Evolutionary conservation across 2,888 invertebrate species (phyloP), one percentile per base, ranked within the genome.

Genomic region (Odontomyia ornata): DNA sequence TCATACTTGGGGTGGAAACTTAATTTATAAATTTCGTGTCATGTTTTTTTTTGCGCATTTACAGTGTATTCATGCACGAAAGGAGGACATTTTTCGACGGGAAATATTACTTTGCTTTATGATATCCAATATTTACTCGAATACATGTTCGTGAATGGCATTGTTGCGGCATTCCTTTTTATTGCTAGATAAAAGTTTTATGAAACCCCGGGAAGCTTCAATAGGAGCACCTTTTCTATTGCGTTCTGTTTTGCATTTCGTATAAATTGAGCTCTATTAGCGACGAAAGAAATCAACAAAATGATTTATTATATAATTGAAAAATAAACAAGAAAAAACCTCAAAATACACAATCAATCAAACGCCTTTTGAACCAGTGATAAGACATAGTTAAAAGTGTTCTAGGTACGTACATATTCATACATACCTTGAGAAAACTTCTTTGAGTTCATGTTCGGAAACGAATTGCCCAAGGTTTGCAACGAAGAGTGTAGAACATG

Each of bases 381-480:
- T 52, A 52, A 4, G 3, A 52, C 4, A 52, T 52, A 52, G 18
- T n/a, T 52, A n/a, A n/a, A 5, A 9, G 36, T 36, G 36, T 36
- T 36, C 9, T 3, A 36, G 3, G 36, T 36, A 36, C 36, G 36
- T 36, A 36, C 36, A 36, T 52, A n/a, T 65, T 76, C 76, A 67
- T 71, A 78, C 89, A 89, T 88, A 98, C 97, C 97, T 97, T 92
- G 95, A 95, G 89, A 98, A 98, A 86, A 99, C 94, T 89, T 98
- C 97, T 90, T 98, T 98, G 83, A 99, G 93, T 88, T 99, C 98
- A 86, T 98, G 98, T 89, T 99, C 99, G 82, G 96, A 97, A 84
- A 98, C 97, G 88, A 96, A 97, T 88, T 96, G 96, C 82, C 98
- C 98, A 85, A 99, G 91, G 89, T 99, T 99, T 85, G 98, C 98